These are phyloP conservation scores for Pseudoips prasinana DNA, from an alignment of 2,888 invertebrate species.

Conservation along the genomic window DNA sequence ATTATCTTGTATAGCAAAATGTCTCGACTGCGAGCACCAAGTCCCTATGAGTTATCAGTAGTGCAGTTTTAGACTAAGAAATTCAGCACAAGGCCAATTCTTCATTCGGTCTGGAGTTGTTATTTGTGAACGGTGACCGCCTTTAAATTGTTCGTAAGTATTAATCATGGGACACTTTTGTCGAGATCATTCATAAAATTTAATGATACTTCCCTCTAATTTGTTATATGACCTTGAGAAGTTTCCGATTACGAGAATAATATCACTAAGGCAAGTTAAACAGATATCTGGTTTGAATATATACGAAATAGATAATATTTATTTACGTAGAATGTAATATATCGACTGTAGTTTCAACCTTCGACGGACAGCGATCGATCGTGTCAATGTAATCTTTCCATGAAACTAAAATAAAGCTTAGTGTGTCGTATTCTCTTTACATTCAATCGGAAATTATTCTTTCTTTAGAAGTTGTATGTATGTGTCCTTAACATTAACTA, in stretches of 20 bases:
- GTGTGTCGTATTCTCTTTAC: conserved; percentile 4
- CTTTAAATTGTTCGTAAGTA: conserved; percentile 35
- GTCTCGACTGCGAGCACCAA: no score
- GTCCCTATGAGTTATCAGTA: conserved; percentile 7
- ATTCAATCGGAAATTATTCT: conserved; percentile 1
- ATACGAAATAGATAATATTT: conserved; percentile 1
- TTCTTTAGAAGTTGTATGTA: no score
- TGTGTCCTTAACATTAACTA: no score
- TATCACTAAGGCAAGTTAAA: no score
- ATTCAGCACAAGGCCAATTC: conserved; percentile 53
- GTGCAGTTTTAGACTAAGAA: conserved; percentile 37
- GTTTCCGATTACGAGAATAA: conserved; percentile 5
- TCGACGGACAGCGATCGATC: conserved; percentile 25
- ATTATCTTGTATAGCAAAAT: no score
- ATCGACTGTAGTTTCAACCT: conserved; percentile 21
- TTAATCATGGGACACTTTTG: conserved; percentile 41
- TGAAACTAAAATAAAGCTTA: conserved; percentile 22
- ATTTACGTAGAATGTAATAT: no score
- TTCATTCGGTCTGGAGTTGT: conserved; percentile 42
- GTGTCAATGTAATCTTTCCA: conserved; percentile 27
- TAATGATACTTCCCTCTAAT: conserved; percentile 14
- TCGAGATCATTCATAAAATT: conserved; percentile 22
- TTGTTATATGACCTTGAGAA: conserved; percentile 18
- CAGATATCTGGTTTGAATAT: no score
- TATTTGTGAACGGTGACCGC: conserved; percentile 41